Base-by-base conservation (phyloP, 53 echinoderm and acorn worm species). In the Luidia sarsii region DNA sequence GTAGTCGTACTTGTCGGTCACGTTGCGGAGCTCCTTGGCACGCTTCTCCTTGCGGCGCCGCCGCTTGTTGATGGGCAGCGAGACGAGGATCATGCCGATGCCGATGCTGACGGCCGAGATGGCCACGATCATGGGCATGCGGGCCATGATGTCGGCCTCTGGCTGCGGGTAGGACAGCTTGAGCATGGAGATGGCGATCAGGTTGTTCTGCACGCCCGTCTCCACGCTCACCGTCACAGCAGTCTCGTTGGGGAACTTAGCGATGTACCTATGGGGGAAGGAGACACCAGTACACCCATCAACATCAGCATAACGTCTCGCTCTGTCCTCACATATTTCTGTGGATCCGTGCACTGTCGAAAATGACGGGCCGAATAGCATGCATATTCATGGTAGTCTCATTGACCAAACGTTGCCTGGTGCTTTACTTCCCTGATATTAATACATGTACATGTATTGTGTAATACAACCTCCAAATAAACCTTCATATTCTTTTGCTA, bases 191-290 rank as follows among this genome's bases (percentile, higher is more conserved):
- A 91, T 92, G 43, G 95, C 95, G 18, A 95, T 87, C 24, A 95
- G 84, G 64, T 95, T 95, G 71, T 95, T 95, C 82, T 95, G 95
- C 6, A 95, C 92, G 3, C 95, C 95, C 10, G 95, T 95, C 75
- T 95, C 95, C 22, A 92, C 82, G 35, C 82, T 82, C 39, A 95
- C 88, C 0, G 95, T 95, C 57, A 86, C 80, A 0, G 92, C 83
- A 3, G 95, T 83, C 57, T 89, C 87, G 22, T 51, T 70, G 18
- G 82, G 82, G 33, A 89, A 80, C 3, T 88, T 85, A 9, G 90
- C 87, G 23, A 94, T 67, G 60, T 89, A 86, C 63, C 92, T 92
- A 70, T 1, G 33, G 61, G 37, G 9, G n/a, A n/a, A n/a, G n/a
- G n/a, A n/a, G n/a, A n/a, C n/a, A n/a, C n/a, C n/a, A n/a, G n/a